A percentile compares a stretch with the other conserved stretches of the same genome.
These are phyloP conservation scores for Tetragonula clypearis DNA, from an alignment of 1,140 invertebrate species.

Conservation along the genomic window DNA sequence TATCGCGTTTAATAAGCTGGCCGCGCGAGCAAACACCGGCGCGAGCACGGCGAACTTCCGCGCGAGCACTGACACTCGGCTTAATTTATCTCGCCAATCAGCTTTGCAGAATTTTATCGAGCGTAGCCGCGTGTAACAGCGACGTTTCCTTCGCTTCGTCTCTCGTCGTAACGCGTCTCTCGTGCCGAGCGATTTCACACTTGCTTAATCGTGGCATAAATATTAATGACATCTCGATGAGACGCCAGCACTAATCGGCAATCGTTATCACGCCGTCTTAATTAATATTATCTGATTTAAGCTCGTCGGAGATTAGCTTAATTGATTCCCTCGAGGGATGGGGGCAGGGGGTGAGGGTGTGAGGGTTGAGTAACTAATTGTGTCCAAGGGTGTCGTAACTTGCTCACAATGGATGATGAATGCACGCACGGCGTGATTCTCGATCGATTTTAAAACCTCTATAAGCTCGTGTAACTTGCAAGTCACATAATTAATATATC, in stretches of 20 bases:
- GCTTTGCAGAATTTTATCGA: constrained; percentile 9
- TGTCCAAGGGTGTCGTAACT: not conserved
- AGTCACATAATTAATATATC: too few species aligned
- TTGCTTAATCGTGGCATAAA: constrained; percentile 17
- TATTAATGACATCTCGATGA: constrained; percentile 16
- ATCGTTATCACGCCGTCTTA: not conserved
- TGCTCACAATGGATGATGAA: not conserved
- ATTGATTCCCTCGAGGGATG: not conserved
- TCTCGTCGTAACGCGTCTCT: too few species aligned
- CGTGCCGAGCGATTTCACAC: not conserved
- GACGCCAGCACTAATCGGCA: not conserved
- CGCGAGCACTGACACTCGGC: not conserved
- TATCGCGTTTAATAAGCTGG: constrained; percentile 21
- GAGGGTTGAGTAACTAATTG: not conserved
- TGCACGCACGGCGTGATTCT: too few species aligned
- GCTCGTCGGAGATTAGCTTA: not conserved
- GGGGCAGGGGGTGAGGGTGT: too few species aligned
- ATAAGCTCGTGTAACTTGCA: too few species aligned
- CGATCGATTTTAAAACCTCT: too few species aligned
- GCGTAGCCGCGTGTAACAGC: not conserved
- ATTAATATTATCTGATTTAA: constrained; percentile 25
- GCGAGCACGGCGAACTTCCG: not conserved
- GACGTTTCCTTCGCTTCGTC: not conserved
- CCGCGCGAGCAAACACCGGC: not conserved
- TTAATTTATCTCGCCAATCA: constrained; percentile 19